Base-by-base conservation (phyloP, 2,797 vertebrate genomes). In the Loris lydekkerianus region DNA sequence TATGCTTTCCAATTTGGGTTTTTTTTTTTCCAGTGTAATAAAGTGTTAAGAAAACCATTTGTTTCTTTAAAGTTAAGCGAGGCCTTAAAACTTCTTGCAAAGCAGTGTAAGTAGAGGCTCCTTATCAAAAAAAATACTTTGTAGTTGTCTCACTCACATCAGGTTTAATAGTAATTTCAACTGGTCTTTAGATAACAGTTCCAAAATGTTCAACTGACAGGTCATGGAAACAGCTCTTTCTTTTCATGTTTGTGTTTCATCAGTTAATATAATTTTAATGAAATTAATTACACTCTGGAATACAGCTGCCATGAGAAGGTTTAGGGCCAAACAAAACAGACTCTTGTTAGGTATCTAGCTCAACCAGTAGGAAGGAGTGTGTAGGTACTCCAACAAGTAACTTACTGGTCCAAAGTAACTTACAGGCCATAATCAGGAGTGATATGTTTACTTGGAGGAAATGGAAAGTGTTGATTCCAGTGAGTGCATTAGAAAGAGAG, bases 161-260 rank as follows among this genome's bases (percentile, higher is more conserved):
- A 78, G 27, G 49, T 56, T 94, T 67, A 60, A 82, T 11, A 78
- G 14, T 82, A 78, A 89, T 92, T 96, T 94, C 81, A 87, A 49
- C n/a, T 73, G 21, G 61, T 34, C 40, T 78, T 86, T 77, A 72
- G 31, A 43, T 97, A 89, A n/a, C 86, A 77, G 69, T 91, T 91
- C 75, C 75, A 95, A 72, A 92, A 60, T 70, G 75, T 80, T 70
- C 82, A 73, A 73, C 61, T 78, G 70, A 56, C 61, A 86, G 40
- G 82, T 84, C 49, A 49, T 73, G 53, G 89, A 90, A 83, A 87
- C 14, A 77, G 15, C 73, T 97, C 37, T 86, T 84, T 77, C 37
- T 84, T 60, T 92, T 86, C 37, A 58, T 7, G 61, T 27, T 80
- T 89, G 31, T 46, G 21, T 80, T 80, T 87, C 67, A 92, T 53